Evolutionary conservation across 2,797 vertebrate genomes (phyloP).

Genomic region (Mycteria americana): DNA sequence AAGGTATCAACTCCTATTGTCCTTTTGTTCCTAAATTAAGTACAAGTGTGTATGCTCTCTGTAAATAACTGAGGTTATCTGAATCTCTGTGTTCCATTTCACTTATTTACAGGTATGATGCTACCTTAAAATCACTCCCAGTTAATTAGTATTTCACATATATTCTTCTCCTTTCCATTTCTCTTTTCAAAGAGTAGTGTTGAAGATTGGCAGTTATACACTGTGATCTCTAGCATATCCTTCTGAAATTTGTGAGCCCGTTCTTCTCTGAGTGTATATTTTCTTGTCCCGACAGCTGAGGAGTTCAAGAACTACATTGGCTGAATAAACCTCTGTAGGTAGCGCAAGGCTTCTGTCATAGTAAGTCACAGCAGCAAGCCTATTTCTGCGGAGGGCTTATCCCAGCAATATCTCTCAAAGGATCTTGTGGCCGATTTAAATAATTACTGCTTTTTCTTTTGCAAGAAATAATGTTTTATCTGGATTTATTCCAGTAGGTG

Average conservation of each 20-base stretch:
- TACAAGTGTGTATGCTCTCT: background rate
- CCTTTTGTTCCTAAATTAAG: background rate
- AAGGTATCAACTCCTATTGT: background rate
- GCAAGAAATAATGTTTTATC: background rate
- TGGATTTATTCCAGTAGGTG: constrained; percentile 47
- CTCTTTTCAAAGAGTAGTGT: background rate
- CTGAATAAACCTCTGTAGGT: background rate
- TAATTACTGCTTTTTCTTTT: background rate
- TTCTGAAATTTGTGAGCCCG: background rate
- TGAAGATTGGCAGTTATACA: background rate
- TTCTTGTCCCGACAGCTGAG: background rate
- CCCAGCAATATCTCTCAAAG: background rate
- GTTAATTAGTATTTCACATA: background rate
- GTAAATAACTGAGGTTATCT: background rate
- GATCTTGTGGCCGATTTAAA: background rate
- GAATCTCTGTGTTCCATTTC: background rate
- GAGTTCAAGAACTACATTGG: background rate
- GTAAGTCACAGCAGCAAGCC: background rate
- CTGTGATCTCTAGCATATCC: background rate
- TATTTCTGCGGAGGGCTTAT: background rate
- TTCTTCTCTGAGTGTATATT: background rate
- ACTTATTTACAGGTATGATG: background rate
- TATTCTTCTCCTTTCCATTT: background rate
- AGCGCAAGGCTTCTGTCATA: background rate
- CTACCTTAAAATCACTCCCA: background rate